phyloP scores from a whole-genome alignment of 2,113 vertebrate genomes.

The Pogonocichla stellata region DNA sequence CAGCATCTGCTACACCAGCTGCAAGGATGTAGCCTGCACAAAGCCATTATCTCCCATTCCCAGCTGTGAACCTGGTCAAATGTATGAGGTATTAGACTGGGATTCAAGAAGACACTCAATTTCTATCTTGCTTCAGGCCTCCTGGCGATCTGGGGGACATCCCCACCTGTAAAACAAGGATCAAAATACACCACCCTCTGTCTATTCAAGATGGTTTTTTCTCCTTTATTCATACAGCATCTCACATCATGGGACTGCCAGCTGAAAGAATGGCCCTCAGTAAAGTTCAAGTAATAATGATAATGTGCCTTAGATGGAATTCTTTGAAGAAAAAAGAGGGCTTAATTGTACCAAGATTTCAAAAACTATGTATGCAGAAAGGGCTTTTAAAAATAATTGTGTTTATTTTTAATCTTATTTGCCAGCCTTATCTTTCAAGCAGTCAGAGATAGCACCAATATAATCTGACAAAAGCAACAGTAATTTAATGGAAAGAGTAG shows the following conservation, averaged over 20 bases:
- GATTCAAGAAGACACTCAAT: not conserved
- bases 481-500: constrained; percentile 61
- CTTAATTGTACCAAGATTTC: constrained; percentile 1
- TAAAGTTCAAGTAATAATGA: not conserved
- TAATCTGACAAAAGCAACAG: constrained; percentile 55
- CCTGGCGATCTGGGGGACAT: not conserved
- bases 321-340: not conserved
- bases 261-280: not conserved
- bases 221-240: not conserved
- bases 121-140: not conserved
- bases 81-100: not conserved
- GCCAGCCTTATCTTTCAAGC: constrained; percentile 42
- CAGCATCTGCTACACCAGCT: not conserved
- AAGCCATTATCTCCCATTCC: not conserved
- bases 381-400: constrained; percentile 60
- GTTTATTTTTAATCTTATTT: constrained; percentile 67
- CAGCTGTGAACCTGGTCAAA: not conserved
- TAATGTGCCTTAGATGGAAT: not conserved
- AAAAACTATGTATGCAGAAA: constrained; percentile 26
- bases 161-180: not conserved
- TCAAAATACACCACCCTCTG: not conserved
- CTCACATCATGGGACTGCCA: not conserved
- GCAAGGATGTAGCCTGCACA: not conserved
- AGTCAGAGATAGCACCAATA: constrained; percentile 53
- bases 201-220: not conserved